Base-by-base conservation (phyloP, 2,797 vertebrate species). In the Fistularia commersonii region DNA sequence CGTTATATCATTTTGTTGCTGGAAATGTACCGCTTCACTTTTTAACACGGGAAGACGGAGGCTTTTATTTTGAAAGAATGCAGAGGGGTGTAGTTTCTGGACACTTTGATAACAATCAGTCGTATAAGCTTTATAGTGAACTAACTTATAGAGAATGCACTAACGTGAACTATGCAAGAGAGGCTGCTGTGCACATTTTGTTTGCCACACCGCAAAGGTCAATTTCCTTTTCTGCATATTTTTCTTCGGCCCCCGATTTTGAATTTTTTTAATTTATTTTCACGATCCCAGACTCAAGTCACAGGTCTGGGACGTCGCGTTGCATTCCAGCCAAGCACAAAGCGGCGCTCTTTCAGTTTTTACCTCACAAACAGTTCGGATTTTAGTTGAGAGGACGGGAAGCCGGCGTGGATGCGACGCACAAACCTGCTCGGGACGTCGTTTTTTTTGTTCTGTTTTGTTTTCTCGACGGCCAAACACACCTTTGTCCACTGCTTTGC, bases 111-210 rank as follows among this genome's bases (percentile, higher is more conserved):
- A 39, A 32, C 39, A 23, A 2, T 23, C 23, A 23, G 55, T 65
- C 53, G 43, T 54, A 54, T 33, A 51, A 51, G 62, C 61, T 73
- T 77, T 47, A 54, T 45, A 58, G 35, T 37, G 45, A 61, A 56
- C 45, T 36, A 36, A 58, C 51, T 41, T 54, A 64, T 39, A 50
- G 23, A 23, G 32, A 41, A 32, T 60, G 54, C 46, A 3, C 72
- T 37, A 11, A 54, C 51, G 48, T 12, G 55, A 65, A 68, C 83
- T 87, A 85, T 87, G 85, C 83, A 87, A 78, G 59, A 50, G 48
- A 66, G 50, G 42, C 73, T 57, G 54, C 36, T 44, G 61, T 66
- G 74, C 69, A 74, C 23, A 23, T 23, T 68, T 62, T 33, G 32
- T 43, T 42, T 12, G 37, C 10, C 15, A 43, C 15, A 23, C 23